Evolutionary conservation across 2,797 vertebrate genomes (phyloP).

Genomic region (Lindbergichthys nudifrons): DNA sequence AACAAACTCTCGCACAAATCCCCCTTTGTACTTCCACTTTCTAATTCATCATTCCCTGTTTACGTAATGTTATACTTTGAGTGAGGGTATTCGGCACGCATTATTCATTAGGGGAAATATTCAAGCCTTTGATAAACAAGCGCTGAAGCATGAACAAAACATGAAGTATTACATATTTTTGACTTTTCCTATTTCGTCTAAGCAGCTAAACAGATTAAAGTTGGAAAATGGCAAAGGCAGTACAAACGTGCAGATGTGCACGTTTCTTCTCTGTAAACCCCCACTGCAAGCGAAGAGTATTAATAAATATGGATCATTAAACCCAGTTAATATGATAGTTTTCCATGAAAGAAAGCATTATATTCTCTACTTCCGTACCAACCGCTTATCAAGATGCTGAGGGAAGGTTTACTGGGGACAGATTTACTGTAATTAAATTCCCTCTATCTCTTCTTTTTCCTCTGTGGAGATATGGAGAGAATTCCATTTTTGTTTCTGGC

Average conservation of each 20-base stretch:
- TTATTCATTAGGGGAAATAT: background rate
- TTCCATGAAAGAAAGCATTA: background rate
- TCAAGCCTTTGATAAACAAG: conserved; percentile 9
- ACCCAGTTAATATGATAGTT: conserved; percentile 22
- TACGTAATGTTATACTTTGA: conserved; percentile 18
- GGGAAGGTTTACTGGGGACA: conserved; percentile 41
- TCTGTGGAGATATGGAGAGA: conserved; percentile 4
- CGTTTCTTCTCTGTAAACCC: conserved; percentile 1
- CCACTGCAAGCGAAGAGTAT: background rate
- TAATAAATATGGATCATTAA: background rate
- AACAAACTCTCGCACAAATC: conserved; percentile 31
- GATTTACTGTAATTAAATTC: conserved; percentile 31
- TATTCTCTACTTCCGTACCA: background rate
- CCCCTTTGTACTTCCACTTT: conserved; percentile 37
- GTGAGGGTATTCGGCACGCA: background rate
- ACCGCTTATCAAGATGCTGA: background rate
- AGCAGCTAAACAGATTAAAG: background rate
- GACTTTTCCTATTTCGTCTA: background rate
- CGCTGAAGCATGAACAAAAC: background rate
- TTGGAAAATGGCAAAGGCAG: background rate
- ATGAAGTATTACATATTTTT: conserved; percentile 6
- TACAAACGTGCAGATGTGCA: background rate
- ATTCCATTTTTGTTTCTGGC: background rate
- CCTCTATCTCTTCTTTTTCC: conserved; percentile 29
- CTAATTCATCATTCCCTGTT: conserved; percentile 31